Evolutionary conservation across 1,140 invertebrate genomes (phyloP), one percentile per base, ranked within the genome.

Genomic region (Drosophila fuyamai): DNA sequence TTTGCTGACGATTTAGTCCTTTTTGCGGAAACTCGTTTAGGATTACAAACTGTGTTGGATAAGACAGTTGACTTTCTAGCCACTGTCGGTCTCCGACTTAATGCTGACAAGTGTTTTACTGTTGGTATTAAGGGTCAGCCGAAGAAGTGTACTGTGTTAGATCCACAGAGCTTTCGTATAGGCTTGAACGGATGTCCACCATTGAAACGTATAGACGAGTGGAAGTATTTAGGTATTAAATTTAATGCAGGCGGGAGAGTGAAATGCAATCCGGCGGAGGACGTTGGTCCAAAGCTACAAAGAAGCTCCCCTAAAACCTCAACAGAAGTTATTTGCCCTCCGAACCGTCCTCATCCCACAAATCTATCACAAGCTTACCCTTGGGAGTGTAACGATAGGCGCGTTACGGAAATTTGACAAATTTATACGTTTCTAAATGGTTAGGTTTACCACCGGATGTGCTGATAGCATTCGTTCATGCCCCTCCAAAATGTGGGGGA

Each of bases 131-230:
- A 40, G 12, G 12, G 12, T 40, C 38, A 40, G 12, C 12, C 12
- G 12, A 40, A 40, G 12, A 40, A 40, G 12, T 40, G 38, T 40
- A 40, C 38, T 6, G 29, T 32, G 5, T 6, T 32, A 32, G 29
- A 32, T 7, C 29, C 5, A 32, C 38, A 40, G 2, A 4, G 4
- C 12, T 40, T 40, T 1, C 5, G 12, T 4, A 4, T 40, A 13
- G 38, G 38, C 12, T 40, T 40, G 12, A n/a, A 40, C 38, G 38
- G 12, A 12, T 40, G 38, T 40, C 38, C 38, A 13, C 5, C 38
- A 46, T 18, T 58, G 27, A 58, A 58, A 29, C 41, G 55, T 9
- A 32, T 29, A 4, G 27, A 58, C 29, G 55, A 58, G 41, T 58
- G 56, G 56, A 48, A 50, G 44, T 60, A 60, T 12, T 38, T 60